A percentile compares a stretch with the other conserved stretches of the same genome.
phyloP scores from a whole-genome alignment of 2,113 vertebrate species.

The Aleadryas rufinucha region DNA sequence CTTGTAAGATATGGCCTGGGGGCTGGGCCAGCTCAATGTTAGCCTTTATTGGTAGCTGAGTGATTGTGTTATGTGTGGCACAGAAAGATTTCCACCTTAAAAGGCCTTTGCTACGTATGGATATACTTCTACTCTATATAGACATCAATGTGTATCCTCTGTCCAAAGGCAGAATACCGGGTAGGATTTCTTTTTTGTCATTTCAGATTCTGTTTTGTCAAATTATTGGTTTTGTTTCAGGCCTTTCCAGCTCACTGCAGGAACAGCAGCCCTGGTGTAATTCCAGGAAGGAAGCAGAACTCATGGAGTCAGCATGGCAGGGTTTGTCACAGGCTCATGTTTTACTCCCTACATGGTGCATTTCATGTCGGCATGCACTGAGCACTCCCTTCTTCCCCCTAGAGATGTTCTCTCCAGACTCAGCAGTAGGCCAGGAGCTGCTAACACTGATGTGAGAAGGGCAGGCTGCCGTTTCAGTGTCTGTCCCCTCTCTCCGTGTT shows the following conservation, averaged over 20 bases:
- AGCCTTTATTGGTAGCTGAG: constrained; percentile 47
- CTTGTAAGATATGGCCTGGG: constrained; percentile 21
- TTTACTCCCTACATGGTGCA: constrained; percentile 20
- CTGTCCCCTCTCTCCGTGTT: neutral
- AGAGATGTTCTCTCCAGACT: neutral
- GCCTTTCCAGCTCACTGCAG: neutral
- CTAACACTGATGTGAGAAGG: neutral
- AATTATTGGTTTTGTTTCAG: neutral
- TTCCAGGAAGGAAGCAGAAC: constrained; percentile 37
- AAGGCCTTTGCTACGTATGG: constrained; percentile 7
- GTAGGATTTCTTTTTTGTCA: neutral
- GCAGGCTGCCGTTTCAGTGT: neutral
- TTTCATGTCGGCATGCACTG: neutral
- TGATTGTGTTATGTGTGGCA: neutral
- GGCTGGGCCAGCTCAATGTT: constrained; percentile 5
- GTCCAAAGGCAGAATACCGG: neutral
- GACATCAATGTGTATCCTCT: neutral
- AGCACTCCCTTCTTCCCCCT: neutral
- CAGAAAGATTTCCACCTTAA: constrained; percentile 43
- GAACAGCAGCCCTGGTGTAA: neutral
- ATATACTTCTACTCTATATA: constrained; percentile 11
- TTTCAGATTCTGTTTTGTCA: neutral
- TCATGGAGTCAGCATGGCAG: neutral
- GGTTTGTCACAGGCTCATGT: neutral
- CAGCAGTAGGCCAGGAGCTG: neutral